Evolutionary conservation across 2,888 invertebrate genomes (phyloP), one percentile per base, ranked within the genome.

Genomic region (Gandaritis pyraliata): DNA sequence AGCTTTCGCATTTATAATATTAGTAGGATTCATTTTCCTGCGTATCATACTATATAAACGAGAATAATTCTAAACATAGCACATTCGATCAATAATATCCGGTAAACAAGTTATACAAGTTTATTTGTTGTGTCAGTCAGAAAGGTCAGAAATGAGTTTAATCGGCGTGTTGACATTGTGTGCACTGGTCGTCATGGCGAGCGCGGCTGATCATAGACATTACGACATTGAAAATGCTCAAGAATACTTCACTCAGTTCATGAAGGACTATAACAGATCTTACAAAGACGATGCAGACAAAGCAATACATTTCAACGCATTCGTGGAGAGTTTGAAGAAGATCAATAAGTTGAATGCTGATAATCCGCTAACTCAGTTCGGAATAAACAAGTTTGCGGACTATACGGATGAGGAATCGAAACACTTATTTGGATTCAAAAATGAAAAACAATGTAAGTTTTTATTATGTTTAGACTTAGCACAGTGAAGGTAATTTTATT

Each of bases 351-450:
- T 41, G 30, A 81, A 81, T 49, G 51, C 53, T 15, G 43, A 54
- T 0, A 61, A 52, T 33, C 2, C 62, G 0, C 15, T 48, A n/a
- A 74, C 79, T 2, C 72, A 68, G 4, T 82, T 61, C 55, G 81
- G 69, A 30, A 74, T 84, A 23, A 83, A 82, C 36, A 62, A 78
- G 56, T 80, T 81, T 10, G 72, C 85, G 5, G 85, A 85, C 69
- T 78, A 76, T 36, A 81, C 83, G 0, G 63, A 68, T 0, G 75
- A 78, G 2, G 77, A 82, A 49, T 55, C 48, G 2, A 60, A 68
- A 45, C 4, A n/a, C 2, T 68, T 77, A 71, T 55, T 33, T 33
- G 78, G 80, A 61, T 30, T 46, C n/a, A 23, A 15, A 29, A 45
- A 5, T 11, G 7, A 16, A 7, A 18, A 45, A 23, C 23, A 23